Conservation (phyloP, 2,113 vertebrate species). For the Bufo gargarizans region DNA sequence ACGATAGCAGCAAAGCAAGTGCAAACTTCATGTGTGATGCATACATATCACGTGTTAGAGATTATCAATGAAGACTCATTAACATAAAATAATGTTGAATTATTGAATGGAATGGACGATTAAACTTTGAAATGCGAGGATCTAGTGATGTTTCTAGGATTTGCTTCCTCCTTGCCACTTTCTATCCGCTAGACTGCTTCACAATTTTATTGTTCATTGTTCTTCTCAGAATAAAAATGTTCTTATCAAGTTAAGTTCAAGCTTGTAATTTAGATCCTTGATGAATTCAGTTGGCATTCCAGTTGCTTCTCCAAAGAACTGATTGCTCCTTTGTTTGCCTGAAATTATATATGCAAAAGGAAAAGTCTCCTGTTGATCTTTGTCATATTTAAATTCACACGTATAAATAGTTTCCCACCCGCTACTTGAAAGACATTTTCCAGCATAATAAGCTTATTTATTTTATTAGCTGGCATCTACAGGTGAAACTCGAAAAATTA, state of each 20-base stretch:
- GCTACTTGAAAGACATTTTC: conserved; percentile 42
- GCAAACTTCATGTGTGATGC: background rate
- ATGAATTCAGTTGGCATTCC: conserved; percentile 36
- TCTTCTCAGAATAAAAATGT: conserved; percentile 25
- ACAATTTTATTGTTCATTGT: conserved; percentile 31
- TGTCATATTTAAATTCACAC: conserved; percentile 63
- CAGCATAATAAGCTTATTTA: conserved; percentile 23
- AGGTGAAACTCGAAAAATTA: background rate
- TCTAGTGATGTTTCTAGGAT: conserved; percentile 13
- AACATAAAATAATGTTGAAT: background rate
- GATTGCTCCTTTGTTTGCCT: conserved; percentile 55
- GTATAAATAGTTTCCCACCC: conserved; percentile 62
- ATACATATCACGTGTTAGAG: background rate
- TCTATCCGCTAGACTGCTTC: conserved; percentile 33
- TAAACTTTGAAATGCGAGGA: background rate
- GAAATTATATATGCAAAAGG: conserved; percentile 49
- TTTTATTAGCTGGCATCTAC: conserved; percentile 31
- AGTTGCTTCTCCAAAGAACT: conserved; percentile 46
- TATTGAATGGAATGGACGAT: background rate
- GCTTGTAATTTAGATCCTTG: conserved; percentile 41
- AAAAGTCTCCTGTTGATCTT: conserved; percentile 61
- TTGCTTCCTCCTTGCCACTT: background rate
- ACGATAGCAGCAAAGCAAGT: background rate
- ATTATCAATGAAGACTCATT: background rate
- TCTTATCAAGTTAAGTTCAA: conserved; percentile 36